phyloP scores from a whole-genome alignment of 1,140 invertebrate species.

The Solen grandis region DNA sequence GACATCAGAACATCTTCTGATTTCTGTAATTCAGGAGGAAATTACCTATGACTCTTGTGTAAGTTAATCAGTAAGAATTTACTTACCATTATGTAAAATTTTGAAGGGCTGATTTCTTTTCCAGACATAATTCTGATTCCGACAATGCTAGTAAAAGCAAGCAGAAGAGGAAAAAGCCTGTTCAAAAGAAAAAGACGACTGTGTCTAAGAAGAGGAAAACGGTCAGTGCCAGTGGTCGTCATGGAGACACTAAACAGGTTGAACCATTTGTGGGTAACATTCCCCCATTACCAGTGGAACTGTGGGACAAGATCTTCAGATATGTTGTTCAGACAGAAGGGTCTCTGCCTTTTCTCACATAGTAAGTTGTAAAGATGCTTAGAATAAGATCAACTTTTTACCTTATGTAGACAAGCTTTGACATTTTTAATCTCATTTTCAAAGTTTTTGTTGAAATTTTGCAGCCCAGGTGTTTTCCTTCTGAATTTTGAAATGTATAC shows the following conservation, averaged over 20 bases:
- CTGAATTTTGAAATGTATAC: too few species aligned
- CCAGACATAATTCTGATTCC: conserved; percentile 31
- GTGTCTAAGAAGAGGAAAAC: conserved; percentile 1
- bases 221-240: too few species aligned
- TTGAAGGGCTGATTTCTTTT: neutral
- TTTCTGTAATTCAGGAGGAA: too few species aligned
- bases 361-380: too few species aligned
- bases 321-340: conserved; percentile 86
- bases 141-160: conserved; percentile 8
- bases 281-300: conserved; percentile 83
- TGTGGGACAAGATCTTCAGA: conserved; percentile 88
- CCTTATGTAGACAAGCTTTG: too few species aligned
- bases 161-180: conserved; percentile 11
- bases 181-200: conserved; percentile 10
- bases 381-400: too few species aligned
- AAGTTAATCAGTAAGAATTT: too few species aligned
- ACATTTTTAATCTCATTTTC: too few species aligned
- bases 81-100: too few species aligned
- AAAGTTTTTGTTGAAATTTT: too few species aligned
- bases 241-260: neutral
- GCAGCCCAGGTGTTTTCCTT: too few species aligned
- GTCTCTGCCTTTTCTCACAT: conserved; percentile 87
- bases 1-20: neutral
- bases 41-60: too few species aligned
- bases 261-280: neutral